phyloP scores from a whole-genome alignment of 1,140 invertebrate species.

The Samia ricini region DNA sequence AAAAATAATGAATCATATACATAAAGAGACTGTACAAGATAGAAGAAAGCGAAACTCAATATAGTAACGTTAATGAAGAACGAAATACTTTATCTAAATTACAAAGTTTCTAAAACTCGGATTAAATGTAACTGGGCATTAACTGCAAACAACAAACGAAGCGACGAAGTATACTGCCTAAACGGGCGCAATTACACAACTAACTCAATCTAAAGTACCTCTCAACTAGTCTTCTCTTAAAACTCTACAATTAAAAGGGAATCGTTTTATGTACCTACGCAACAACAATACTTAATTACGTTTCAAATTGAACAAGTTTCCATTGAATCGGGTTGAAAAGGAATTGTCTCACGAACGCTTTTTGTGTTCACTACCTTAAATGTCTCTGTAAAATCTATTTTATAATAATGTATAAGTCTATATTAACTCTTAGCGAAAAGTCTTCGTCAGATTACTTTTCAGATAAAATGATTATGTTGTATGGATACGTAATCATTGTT shows the following conservation, averaged over 20 bases:
- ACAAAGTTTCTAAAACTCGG: background rate
- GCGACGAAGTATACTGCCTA: background rate
- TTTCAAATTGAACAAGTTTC: constrained; percentile 41
- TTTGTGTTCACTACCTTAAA: constrained; percentile 2
- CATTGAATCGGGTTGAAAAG: constrained; percentile 17
- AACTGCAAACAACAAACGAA: background rate
- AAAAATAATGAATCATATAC: no score
- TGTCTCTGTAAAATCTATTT: background rate
- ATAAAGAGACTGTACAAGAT: no score
- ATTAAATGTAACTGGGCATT: background rate
- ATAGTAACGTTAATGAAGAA: background rate
- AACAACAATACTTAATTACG: constrained; percentile 59
- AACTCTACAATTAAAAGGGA: constrained; percentile 4
- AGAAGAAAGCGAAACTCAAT: background rate
- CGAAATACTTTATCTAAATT: background rate
- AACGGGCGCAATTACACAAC: constrained; percentile 29
- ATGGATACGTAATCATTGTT: no score
- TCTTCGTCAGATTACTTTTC: background rate
- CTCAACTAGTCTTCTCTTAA: background rate
- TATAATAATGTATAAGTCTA: background rate
- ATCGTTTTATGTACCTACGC: constrained; percentile 54
- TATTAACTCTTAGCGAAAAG: background rate
- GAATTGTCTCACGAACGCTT: constrained; percentile 20
- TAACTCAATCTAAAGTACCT: constrained; percentile 25
- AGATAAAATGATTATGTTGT: background rate